Base-by-base conservation (phyloP, 2,888 invertebrate genomes). In the Drosophila nr. fundita region DNA sequence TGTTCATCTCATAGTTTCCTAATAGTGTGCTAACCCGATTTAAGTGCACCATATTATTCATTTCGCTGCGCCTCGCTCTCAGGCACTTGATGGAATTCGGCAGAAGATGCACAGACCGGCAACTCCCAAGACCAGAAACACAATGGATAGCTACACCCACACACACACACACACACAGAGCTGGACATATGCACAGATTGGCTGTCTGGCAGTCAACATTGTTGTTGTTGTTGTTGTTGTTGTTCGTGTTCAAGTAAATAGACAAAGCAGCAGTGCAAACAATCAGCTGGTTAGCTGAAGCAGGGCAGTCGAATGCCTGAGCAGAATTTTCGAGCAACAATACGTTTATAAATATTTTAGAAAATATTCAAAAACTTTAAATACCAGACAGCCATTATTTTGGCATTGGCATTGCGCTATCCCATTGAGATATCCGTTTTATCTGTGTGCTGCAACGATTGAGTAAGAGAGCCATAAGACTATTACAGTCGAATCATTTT, bases 341-440 rank as follows among this genome's bases (percentile, higher is more conserved):
- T 68, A 70, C 76, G 73, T 65, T 73, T 68, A 76, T 78, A 78
- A 72, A 89, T 76, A 72, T 76, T 83, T 80, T 4, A 68, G 62
- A 61, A 86, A 88, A 73, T 78, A 80, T 80, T 66, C 49, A 24
- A 61, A 73, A 61, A 69, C 72, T 68, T 76, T 53, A 77, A 72
- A 80, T 80, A 40, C 64, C 80, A 68, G 63, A 6, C 65, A 58
- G 60, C 73, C 65, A 66, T 78, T 65, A 57, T 49, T 59, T 66
- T 62, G 21, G 63, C 63, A 42, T 74, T 57, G 40, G 27, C 32
- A 58, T 24, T 50, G 40, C 32, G n/a, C 11, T 29, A 13, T 36
- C 21, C 48, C 50, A 42, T 42, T 29, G 61, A 32, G 53, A 57
- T 38, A 52, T 32, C n/a, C 7, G 36, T 45, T 36, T 55, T 27